A percentile compares a stretch with the other conserved stretches of the same genome.
These are phyloP conservation scores for Brachionichthys hirsutus DNA, from an alignment of 2,113 vertebrate species.

Conservation along the genomic window DNA sequence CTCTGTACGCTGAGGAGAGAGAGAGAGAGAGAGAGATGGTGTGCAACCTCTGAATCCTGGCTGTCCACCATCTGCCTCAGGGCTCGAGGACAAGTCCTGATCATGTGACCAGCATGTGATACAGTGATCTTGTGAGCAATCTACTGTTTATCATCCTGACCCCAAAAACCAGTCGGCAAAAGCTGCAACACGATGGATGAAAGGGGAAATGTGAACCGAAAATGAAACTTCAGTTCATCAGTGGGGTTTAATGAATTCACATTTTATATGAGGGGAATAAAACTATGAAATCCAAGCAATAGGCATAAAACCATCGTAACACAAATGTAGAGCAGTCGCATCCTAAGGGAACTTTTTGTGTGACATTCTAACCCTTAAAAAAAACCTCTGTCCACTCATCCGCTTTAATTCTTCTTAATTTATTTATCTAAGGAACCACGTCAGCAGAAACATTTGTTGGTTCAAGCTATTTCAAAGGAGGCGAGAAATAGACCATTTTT, in stretches of 20 bases:
- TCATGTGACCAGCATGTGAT: slow-evolving; percentile 70
- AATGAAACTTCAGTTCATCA: too few relatives aligned
- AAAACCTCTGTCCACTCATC: background rate
- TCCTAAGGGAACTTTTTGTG: background rate
- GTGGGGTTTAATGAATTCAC: too few relatives aligned
- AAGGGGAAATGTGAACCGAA: background rate
- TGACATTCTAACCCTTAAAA: background rate
- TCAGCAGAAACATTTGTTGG: background rate
- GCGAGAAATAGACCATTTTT: background rate
- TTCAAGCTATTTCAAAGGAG: too few relatives aligned
- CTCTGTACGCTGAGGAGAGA: slow-evolving; percentile 38
- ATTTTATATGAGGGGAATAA: too few relatives aligned
- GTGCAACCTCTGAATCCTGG: slow-evolving; percentile 49
- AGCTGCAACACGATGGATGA: slow-evolving; percentile 24
- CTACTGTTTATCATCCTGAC: slow-evolving; percentile 32
- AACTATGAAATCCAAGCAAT: too few relatives aligned
- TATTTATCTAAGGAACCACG: background rate
- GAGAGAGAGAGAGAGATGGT: slow-evolving; percentile 22
- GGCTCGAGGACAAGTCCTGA: slow-evolving; percentile 60
- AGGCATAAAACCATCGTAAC: too few relatives aligned
- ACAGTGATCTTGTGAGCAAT: slow-evolving; percentile 44
- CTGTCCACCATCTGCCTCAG: slow-evolving; percentile 71
- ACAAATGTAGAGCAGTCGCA: background rate
- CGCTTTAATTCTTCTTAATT: background rate
- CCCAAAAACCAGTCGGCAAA: slow-evolving; percentile 28